Conservation (phyloP, 1,140 invertebrate species). For the Chironomus striatipennis region DNA sequence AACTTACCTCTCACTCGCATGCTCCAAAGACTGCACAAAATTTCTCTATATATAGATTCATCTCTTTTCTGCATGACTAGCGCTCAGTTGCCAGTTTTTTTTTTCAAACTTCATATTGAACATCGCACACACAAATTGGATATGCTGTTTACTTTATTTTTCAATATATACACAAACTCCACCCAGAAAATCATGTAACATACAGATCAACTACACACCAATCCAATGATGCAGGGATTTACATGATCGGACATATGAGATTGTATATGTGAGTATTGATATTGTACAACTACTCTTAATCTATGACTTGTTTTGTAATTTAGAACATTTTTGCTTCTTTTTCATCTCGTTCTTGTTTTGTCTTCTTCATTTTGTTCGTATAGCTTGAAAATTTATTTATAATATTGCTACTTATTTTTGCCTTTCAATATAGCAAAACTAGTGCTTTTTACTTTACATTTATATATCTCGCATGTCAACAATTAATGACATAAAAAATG, state of each 20-base stretch:
- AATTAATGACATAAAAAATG: constrained; percentile 4
- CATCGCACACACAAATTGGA: not conserved
- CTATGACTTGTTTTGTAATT: not conserved
- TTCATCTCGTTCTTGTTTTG: too few species aligned
- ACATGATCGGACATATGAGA: too few species aligned
- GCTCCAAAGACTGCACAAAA: not conserved
- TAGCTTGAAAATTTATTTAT: not conserved
- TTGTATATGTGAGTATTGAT: too few species aligned
- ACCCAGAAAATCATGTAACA: not conserved
- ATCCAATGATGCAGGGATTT: constrained; percentile 7
- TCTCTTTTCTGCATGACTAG: not conserved
- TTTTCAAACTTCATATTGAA: not conserved
- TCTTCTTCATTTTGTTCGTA: too few species aligned
- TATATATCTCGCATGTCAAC: not conserved
- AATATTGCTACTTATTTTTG: not conserved
- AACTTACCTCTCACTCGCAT: not conserved
- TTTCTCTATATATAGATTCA: not conserved
- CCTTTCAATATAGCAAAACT: not conserved
- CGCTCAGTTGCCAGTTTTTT: not conserved
- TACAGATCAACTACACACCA: not conserved
- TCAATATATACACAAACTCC: not conserved
- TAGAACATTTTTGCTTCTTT: not conserved
- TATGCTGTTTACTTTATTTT: not conserved
- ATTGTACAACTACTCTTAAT: too few species aligned
- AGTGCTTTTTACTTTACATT: not conserved